Evolutionary conservation across 2,888 invertebrate species (phyloP).

Genomic region (Rhamnusium bicolor): DNA sequence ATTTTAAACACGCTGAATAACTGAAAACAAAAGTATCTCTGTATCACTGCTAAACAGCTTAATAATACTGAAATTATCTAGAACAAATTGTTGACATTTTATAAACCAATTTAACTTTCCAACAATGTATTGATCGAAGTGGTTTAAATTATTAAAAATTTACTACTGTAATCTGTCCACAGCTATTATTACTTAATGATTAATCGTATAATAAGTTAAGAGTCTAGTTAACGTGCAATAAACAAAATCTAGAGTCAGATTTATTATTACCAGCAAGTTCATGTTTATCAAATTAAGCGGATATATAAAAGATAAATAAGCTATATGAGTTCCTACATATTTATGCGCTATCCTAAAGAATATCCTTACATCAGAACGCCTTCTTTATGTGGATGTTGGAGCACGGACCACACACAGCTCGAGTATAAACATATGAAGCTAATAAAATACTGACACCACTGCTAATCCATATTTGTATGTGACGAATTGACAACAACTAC

Average conservation of each 20-base stretch:
- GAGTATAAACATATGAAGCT: conserved; percentile 49
- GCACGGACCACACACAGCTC: conserved; percentile 48
- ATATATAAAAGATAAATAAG: conserved; percentile 38
- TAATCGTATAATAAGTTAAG: conserved; percentile 4
- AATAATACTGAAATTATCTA: background rate
- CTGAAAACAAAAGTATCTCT: too few relatives aligned
- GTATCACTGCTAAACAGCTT: background rate
- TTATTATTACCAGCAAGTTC: conserved; percentile 12
- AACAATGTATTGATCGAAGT: background rate
- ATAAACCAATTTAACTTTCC: background rate
- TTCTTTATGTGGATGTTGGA: conserved; percentile 44
- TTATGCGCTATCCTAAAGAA: conserved; percentile 43
- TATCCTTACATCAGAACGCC: conserved; percentile 40
- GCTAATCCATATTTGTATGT: conserved; percentile 49
- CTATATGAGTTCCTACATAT: conserved; percentile 34
- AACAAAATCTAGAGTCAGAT: conserved; percentile 7
- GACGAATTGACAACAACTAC: conserved; percentile 47
- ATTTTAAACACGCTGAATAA: too few relatives aligned
- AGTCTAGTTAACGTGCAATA: conserved; percentile 2
- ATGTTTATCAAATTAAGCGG: conserved; percentile 17
- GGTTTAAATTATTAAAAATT: conserved; percentile 5
- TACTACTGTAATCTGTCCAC: background rate
- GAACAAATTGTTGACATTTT: background rate
- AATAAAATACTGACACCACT: conserved; percentile 50
- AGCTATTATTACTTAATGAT: background rate